Conservation (phyloP, 2,113 vertebrate species). For the Xyrauchen texanus region DNA sequence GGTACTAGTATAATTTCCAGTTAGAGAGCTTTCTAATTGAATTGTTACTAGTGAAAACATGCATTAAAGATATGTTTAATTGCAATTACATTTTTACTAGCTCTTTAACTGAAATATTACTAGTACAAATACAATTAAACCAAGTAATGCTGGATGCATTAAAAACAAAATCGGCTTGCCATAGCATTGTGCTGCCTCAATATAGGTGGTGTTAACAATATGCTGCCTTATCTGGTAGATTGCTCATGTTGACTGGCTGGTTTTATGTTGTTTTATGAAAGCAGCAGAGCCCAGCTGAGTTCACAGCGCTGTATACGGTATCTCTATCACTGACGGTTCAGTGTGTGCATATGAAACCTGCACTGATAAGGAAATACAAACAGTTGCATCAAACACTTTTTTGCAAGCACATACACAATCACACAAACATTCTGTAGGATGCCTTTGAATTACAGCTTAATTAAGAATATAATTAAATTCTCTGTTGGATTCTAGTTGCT, state of each 20-base stretch:
- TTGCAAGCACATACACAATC: not conserved
- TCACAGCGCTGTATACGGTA: not conserved
- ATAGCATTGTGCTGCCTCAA: not conserved
- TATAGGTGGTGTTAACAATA: conserved; percentile 22
- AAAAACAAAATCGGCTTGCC: no score
- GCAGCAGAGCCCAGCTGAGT: conserved; percentile 1
- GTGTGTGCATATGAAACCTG: conserved; percentile 2
- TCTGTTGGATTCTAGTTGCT: conserved; percentile 17
- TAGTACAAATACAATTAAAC: no score
- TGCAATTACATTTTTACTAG: no score
- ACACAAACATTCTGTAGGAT: not conserved
- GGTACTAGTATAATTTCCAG: no score
- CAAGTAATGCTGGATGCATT: no score
- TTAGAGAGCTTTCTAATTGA: no score
- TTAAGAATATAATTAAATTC: conserved; percentile 40
- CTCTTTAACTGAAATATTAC: no score
- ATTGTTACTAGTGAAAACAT: no score
- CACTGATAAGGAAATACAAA: conserved; percentile 20
- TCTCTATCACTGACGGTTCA: conserved; percentile 6
- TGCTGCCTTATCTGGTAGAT: conserved; percentile 22
- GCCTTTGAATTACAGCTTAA: conserved; percentile 29
- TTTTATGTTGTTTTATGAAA: not conserved
- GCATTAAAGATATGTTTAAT: no score
- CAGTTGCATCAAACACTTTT: conserved; percentile 16
- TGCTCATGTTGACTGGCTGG: conserved; percentile 17